These are phyloP conservation scores for Nephrotoma guestfalica DNA, from an alignment of 2,888 invertebrate species.

Conservation along the genomic window DNA sequence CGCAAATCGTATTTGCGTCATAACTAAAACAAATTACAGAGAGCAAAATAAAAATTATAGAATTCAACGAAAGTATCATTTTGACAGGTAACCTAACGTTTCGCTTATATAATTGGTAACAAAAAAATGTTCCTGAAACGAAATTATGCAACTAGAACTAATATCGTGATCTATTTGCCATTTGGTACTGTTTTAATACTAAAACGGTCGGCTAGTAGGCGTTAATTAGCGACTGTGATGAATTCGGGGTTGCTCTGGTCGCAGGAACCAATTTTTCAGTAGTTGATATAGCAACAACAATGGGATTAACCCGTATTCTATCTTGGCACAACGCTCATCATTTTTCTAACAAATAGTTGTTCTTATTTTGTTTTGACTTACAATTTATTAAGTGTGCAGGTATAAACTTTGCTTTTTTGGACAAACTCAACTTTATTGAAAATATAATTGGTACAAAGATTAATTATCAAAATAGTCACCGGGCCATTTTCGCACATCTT, in stretches of 20 bases:
- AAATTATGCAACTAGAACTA: not conserved
- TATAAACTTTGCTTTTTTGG: no score
- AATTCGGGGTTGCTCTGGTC: not conserved
- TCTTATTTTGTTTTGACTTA: no score
- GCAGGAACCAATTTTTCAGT: conserved; percentile 33
- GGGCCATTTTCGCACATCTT: no score
- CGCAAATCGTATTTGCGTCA: conserved; percentile 57
- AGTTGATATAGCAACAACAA: no score
- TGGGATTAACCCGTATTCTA: no score
- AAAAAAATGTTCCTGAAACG: conserved; percentile 5
- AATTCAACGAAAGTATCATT: conserved; percentile 19
- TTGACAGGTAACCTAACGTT: conserved; percentile 15
- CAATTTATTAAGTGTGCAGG: no score
- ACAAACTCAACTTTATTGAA: no score
- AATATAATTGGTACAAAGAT: no score
- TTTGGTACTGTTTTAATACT: not conserved
- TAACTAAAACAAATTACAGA: conserved; percentile 12
- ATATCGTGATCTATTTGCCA: not conserved
- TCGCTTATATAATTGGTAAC: conserved; percentile 1
- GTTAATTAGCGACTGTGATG: not conserved
- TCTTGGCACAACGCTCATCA: no score
- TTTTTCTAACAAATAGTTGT: no score
- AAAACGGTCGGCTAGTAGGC: not conserved
- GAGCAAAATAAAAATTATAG: not conserved
- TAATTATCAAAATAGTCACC: no score